Conservation (phyloP, 2,888 invertebrate species). For the Lissonota sp. region DNA sequence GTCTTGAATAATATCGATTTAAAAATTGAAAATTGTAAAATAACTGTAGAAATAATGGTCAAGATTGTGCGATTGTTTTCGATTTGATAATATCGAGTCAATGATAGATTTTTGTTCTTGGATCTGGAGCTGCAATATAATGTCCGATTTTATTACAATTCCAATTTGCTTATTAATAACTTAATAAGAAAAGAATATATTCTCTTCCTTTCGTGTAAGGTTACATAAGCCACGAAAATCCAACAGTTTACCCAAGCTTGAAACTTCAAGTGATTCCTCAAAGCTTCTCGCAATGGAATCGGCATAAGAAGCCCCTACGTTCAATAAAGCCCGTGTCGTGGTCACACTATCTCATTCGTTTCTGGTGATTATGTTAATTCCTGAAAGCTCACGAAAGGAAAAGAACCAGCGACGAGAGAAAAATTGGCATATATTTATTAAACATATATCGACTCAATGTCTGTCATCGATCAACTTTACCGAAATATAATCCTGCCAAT, state of each 20-base stretch:
- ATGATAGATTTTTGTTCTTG: too few species aligned
- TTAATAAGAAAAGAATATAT: too few species aligned
- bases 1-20: too few species aligned
- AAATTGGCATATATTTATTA: not conserved
- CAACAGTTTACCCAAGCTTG: slow-evolving; percentile 60
- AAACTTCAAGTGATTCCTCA: slow-evolving; percentile 64
- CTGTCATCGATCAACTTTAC: too few species aligned
- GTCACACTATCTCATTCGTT: slow-evolving; percentile 5
- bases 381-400: not conserved
- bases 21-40: too few species aligned
- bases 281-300: slow-evolving; percentile 41
- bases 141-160: too few species aligned
- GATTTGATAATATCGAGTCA: too few species aligned
- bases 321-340: slow-evolving; percentile 20
- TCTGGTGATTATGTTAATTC: slow-evolving; percentile 13
- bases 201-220: not conserved
- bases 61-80: too few species aligned
- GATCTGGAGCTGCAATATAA: not conserved
- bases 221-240: slow-evolving; percentile 52
- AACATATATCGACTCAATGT: too few species aligned
- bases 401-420: not conserved
- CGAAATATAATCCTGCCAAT: too few species aligned
- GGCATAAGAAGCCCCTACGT: slow-evolving; percentile 57
- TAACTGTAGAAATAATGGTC: too few species aligned
- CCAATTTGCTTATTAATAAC: too few species aligned